phyloP scores from a whole-genome alignment of 2,113 vertebrate species.

The Xiphorhynchus elegans region DNA sequence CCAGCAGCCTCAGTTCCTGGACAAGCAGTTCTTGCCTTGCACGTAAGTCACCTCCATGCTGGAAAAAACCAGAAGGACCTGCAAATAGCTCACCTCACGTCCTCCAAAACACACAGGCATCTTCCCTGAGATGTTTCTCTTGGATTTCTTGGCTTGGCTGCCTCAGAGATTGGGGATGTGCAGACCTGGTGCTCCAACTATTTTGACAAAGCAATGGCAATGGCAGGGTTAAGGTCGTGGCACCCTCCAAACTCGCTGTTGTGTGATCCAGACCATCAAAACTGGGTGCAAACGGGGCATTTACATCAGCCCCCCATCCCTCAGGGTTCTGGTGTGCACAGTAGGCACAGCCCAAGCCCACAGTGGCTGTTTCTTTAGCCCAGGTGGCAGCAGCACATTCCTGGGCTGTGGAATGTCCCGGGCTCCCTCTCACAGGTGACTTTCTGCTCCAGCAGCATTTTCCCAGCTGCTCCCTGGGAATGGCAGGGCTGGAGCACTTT shows the following conservation, averaged over 20 bases:
- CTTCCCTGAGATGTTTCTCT: background rate
- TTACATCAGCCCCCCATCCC: accelerated
- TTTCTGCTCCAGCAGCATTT: background rate
- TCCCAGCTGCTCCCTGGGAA: background rate
- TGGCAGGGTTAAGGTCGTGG: background rate
- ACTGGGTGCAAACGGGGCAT: background rate
- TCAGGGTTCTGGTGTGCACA: background rate
- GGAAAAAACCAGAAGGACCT: constrained; percentile 23
- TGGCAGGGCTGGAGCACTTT: background rate
- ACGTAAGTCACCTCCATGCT: constrained; percentile 53
- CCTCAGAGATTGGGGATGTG: background rate
- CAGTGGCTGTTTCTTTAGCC: background rate
- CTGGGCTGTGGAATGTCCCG: background rate
- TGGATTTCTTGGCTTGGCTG: background rate
- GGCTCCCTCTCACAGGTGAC: background rate
- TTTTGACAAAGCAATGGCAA: background rate
- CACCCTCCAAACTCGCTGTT: background rate
- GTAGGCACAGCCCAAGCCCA: accelerated
- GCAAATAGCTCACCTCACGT: background rate
- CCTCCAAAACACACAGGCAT: constrained; percentile 4
- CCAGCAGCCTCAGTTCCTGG: constrained; percentile 53
- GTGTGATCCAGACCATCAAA: background rate
- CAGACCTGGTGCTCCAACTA: background rate
- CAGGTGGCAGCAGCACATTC: background rate
- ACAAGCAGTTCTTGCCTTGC: constrained; percentile 60